phyloP scores from a whole-genome alignment of 2,888 invertebrate species.

The Aspidiotus destructor region DNA sequence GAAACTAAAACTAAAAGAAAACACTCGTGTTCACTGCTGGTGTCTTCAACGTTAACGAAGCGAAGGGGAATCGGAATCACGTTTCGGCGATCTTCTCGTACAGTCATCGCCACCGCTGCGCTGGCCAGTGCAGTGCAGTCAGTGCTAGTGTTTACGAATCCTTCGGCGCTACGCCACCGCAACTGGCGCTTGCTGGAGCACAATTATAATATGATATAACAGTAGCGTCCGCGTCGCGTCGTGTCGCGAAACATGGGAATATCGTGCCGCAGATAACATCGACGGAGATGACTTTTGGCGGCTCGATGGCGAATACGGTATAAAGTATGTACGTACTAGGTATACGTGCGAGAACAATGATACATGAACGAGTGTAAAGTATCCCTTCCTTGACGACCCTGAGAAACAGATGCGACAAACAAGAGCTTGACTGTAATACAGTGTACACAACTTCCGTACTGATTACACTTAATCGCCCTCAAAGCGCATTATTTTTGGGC shows the following conservation, averaged over 20 bases:
- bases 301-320: conserved; percentile 24
- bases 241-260: background rate
- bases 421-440: background rate
- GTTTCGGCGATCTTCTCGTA: no score
- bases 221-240: no score
- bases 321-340: no score
- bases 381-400: conserved; percentile 18
- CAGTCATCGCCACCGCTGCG: no score
- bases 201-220: no score
- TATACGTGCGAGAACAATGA: no score
- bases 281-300: conserved; percentile 22
- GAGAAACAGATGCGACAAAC: conserved; percentile 29
- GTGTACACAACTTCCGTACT: background rate
- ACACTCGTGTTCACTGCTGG: no score
- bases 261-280: background rate
- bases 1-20: no score
- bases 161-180: no score
- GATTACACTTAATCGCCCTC: conserved; percentile 31
- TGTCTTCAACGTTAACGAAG: no score
- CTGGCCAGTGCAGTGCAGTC: background rate
- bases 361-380: background rate
- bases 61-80: no score
- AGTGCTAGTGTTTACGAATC: background rate
- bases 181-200: no score
- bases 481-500: conserved; percentile 28